These are phyloP conservation scores for Drosophila pallidifrons DNA, from an alignment of 1,140 invertebrate species.

Conservation along the genomic window DNA sequence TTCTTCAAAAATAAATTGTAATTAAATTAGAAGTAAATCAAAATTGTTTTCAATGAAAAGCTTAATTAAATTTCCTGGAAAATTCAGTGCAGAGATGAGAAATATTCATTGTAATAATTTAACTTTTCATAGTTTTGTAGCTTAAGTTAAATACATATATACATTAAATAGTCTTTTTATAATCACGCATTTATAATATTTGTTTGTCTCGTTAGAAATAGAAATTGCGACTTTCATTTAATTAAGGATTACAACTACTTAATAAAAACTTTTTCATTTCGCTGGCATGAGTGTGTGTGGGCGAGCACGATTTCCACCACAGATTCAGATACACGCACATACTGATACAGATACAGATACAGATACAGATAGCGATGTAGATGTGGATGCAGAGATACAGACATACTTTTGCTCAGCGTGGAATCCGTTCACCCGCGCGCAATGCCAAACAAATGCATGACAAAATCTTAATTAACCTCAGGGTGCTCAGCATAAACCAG, in stretches of 20 bases:
- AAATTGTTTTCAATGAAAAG: not conserved
- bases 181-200: constrained; percentile 8
- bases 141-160: no score
- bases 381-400: constrained; percentile 17
- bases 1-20: no score
- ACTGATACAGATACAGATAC: constrained; percentile 3
- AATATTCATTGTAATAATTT: not conserved
- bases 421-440: constrained; percentile 47
- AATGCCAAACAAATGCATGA: constrained; percentile 76
- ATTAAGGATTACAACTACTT: constrained; percentile 79
- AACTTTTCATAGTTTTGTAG: not conserved
- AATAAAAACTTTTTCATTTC: constrained; percentile 67
- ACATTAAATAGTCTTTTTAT: not conserved
- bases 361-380: constrained; percentile 10
- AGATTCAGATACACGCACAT: not conserved
- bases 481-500: constrained; percentile 73
- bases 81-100: not conserved
- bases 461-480: constrained; percentile 80
- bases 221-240: constrained; percentile 67
- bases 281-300: constrained; percentile 36
- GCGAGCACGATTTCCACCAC: constrained; percentile 11
- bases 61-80: not conserved
- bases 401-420: constrained; percentile 4
- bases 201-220: constrained; percentile 62
- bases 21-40: no score